Percentiles rank a stretch among this genome's conserved stretches.
These are phyloP conservation scores for Rugalucina vietnamica DNA, from an alignment of 2,888 invertebrate species.

Conservation along the genomic window DNA sequence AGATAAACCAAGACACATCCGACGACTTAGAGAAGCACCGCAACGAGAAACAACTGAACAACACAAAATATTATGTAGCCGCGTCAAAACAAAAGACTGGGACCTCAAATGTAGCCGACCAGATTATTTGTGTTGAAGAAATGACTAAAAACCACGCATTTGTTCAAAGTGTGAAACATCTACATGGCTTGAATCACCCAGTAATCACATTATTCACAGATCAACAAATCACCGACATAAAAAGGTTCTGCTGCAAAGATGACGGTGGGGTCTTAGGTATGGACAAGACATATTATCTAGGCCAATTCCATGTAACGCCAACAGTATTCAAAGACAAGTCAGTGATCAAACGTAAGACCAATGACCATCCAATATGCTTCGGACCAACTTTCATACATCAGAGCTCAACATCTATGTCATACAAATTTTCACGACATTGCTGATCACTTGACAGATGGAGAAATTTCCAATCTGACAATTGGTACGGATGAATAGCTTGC, in stretches of 20 bases:
- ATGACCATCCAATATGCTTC: slow-evolving; percentile 37
- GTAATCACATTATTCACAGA: slow-evolving; percentile 21
- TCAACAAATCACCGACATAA: slow-evolving; percentile 25
- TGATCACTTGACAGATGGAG: not conserved
- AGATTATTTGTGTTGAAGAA: slow-evolving; percentile 18
- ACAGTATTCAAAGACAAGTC: slow-evolving; percentile 39
- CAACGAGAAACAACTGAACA: slow-evolving; percentile 21
- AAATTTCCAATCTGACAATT: slow-evolving; percentile 16
- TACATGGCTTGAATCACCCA: slow-evolving; percentile 18
- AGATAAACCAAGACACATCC: not conserved
- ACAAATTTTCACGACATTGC: slow-evolving; percentile 19
- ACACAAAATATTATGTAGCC: not conserved
- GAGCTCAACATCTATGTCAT: slow-evolving; percentile 15
- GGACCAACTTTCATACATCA: slow-evolving; percentile 34
- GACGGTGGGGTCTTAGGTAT: slow-evolving; percentile 27
- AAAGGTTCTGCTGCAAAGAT: slow-evolving; percentile 34
- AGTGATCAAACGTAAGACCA: not conserved
- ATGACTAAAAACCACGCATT: slow-evolving; percentile 22
- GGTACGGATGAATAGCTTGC: slow-evolving; percentile 52
- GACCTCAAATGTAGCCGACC: slow-evolving; percentile 18
- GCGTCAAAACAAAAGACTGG: not conserved
- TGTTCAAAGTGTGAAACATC: slow-evolving; percentile 16
- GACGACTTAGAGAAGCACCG: slow-evolving; percentile 21
- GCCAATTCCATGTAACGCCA: slow-evolving; percentile 36
- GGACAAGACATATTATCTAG: slow-evolving; percentile 40